Percentiles rank a stretch among this genome's conserved stretches.
Conservation (phyloP, 2,888 invertebrate species). For the Drosophila fungiperda region DNA sequence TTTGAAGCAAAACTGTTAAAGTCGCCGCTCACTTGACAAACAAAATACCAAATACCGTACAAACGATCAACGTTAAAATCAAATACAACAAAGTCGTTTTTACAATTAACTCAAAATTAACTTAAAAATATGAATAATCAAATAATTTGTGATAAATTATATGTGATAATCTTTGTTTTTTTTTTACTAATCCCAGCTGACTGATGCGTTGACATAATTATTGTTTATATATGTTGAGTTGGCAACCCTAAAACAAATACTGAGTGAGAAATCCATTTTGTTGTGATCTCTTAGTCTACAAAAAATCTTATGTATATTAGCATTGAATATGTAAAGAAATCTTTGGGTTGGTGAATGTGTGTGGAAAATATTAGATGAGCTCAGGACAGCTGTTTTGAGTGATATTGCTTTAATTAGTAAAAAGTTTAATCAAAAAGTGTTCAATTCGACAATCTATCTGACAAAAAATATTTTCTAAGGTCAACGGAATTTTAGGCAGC, state of each 20-base stretch:
- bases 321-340: background rate
- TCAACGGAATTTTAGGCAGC: constrained; percentile 1
- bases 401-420: constrained; percentile 1
- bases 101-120: background rate
- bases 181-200: background rate
- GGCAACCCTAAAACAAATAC: constrained; percentile 3
- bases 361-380: constrained; percentile 44
- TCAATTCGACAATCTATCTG: background rate
- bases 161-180: background rate
- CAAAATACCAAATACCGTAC: background rate
- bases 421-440: background rate
- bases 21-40: background rate
- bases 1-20: background rate
- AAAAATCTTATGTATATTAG: constrained; percentile 1
- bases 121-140: background rate
- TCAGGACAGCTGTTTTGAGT: constrained; percentile 2
- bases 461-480: constrained; percentile 1
- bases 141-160: background rate
- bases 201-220: background rate
- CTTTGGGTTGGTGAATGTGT: background rate
- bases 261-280: background rate
- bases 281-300: constrained; percentile 7
- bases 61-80: constrained; percentile 2
- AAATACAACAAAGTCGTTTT: background rate
- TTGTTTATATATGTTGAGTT: background rate